Base-by-base conservation (phyloP, 2,797 vertebrate species). In the Moxostoma hubbsi region DNA sequence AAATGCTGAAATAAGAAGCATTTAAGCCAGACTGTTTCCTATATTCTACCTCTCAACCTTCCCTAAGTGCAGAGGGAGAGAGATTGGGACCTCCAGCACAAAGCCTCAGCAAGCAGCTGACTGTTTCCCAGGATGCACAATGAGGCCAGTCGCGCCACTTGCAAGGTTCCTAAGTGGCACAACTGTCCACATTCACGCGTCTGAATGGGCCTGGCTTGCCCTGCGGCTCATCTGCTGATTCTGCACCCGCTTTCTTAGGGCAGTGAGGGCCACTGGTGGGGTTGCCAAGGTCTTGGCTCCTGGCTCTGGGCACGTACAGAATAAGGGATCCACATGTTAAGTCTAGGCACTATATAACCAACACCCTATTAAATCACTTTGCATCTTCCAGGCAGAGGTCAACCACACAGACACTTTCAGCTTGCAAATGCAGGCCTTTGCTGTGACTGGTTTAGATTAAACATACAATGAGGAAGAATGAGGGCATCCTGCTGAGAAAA, bases 81-180 rank as follows among this genome's bases (percentile, higher is more conserved):
- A 67, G 36, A 36, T 36, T 4, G 36, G 36, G 36, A 91, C 92
- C 91, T 90, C 76, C 73, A 90, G 79, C 89, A 93, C 93, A 94
- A 93, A 89, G 89, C 90, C 91, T 91, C 90, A 92, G 92, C 93
- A 88, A 93, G 89, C 96, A 98, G 95, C 95, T 96, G 96, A 92
- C 79, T 75, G 84, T 92, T 95, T 96, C 94, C 94, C 92, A 95
- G 91, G 92, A 91, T 88, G 90, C 88, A 96, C 94, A 96, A 96
- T 94, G 92, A 92, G 89, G 90, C 88, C 85, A 90, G 93, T 89
- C 84, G 84, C 85, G 87, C 90, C 93, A 93, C 90, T 92, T 92
- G 91, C 91, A 92, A 92, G 90, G 87, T 89, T 86, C 86, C 87
- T 83, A 87, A 93, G 90, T 89, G 86, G 90, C 93, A 94, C 82